These are phyloP conservation scores for Cyclargus thomasi DNA, from an alignment of 1,140 invertebrate species.

Conservation along the genomic window DNA sequence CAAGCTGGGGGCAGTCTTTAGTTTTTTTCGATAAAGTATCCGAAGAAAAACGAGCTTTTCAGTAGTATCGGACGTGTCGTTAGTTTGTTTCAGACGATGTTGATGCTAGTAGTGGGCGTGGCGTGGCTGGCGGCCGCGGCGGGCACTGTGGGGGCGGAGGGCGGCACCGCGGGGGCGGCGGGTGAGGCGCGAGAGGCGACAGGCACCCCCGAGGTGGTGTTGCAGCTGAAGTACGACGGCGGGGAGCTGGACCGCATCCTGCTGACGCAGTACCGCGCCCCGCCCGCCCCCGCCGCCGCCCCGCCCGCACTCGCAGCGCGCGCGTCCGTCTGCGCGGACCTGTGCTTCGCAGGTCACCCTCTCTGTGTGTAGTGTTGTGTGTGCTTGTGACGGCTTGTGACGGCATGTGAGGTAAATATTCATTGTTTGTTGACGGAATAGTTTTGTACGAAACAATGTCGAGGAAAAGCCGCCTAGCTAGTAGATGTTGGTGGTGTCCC, in stretches of 20 bases:
- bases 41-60: background rate
- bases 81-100: constrained; percentile 38
- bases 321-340: constrained; percentile 52
- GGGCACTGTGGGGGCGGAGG: constrained; percentile 23
- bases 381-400: background rate
- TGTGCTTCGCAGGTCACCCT: constrained; percentile 55
- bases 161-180: background rate
- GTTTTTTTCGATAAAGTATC: background rate
- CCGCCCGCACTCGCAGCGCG: constrained; percentile 45
- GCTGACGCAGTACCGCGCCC: constrained; percentile 60
- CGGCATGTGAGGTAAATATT: too few relatives aligned
- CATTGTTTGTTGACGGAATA: too few relatives aligned
- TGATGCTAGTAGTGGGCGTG: constrained; percentile 46
- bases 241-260: constrained; percentile 66
- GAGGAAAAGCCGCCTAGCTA: too few relatives aligned
- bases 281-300: constrained; percentile 25
- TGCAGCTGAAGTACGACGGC: constrained; percentile 60
- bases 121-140: constrained; percentile 23
- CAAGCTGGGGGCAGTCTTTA: too few relatives aligned
- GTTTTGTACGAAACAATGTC: too few relatives aligned
- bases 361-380: constrained; percentile 16
- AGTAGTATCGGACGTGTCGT: background rate
- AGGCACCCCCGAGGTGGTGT: constrained; percentile 53
- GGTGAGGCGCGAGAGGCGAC: constrained; percentile 34
- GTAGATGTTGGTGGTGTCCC: too few relatives aligned